Conservation (phyloP, 2,113 vertebrate genomes). For the Pan troglodytes region NHGRI_mPanTro3-v2.1_pri NC_072418.2:44911501-44912000, state of each 20-base stretch:
- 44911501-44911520: background rate
- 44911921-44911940: conserved; percentile 3
- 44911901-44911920: background rate
- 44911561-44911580: background rate
- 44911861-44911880: background rate
- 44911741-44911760: background rate
- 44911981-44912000: background rate
- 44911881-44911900: background rate
- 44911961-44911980: background rate
- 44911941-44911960: background rate
- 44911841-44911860: background rate
- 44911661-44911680: background rate
- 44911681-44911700: background rate
- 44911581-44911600: background rate
- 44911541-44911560: background rate
- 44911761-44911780: background rate
- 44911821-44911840: background rate
- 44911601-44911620: background rate
- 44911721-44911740: background rate
- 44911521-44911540: background rate
- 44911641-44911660: background rate
- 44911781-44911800: background rate
- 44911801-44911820: background rate
- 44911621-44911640: background rate
- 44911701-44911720: background rate